phyloP scores from a whole-genome alignment of 2,888 invertebrate genomes.

The Tipula confusa region DNA sequence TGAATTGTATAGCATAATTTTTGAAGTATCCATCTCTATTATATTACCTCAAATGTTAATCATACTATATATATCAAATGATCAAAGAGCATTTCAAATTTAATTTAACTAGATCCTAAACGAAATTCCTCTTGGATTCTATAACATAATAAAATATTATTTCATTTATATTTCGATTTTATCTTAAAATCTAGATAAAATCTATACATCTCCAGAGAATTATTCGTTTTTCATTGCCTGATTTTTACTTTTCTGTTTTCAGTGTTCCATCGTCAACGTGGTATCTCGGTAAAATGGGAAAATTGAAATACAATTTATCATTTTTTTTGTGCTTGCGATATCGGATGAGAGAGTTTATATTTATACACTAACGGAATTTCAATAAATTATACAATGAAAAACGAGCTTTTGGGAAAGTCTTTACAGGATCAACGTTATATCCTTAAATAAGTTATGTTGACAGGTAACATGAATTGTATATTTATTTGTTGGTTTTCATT shows the following conservation, averaged over 20 bases:
- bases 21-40: not conserved
- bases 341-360: not conserved
- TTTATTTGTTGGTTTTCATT: not conserved
- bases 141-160: conserved; percentile 8
- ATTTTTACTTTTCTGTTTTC: not conserved
- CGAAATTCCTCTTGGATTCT: not conserved
- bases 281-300: not conserved
- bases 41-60: not conserved
- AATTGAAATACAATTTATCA: conserved; percentile 12
- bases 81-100: not conserved
- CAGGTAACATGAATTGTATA: not conserved
- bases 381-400: not conserved
- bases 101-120: not conserved
- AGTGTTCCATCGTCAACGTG: not conserved
- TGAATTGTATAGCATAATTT: too few species aligned
- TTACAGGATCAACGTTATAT: not conserved
- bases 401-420: not conserved
- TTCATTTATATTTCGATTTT: not conserved
- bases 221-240: not conserved
- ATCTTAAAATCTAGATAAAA: conserved; percentile 12
- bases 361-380: not conserved
- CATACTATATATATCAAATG: too few species aligned
- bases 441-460: conserved; percentile 25
- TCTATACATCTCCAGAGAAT: not conserved
- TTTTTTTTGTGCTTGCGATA: not conserved